Evolutionary conservation across 2,113 vertebrate genomes (phyloP), one percentile per base, ranked within the genome.

Genomic region (Reinhardtius hippoglossoides): DNA sequence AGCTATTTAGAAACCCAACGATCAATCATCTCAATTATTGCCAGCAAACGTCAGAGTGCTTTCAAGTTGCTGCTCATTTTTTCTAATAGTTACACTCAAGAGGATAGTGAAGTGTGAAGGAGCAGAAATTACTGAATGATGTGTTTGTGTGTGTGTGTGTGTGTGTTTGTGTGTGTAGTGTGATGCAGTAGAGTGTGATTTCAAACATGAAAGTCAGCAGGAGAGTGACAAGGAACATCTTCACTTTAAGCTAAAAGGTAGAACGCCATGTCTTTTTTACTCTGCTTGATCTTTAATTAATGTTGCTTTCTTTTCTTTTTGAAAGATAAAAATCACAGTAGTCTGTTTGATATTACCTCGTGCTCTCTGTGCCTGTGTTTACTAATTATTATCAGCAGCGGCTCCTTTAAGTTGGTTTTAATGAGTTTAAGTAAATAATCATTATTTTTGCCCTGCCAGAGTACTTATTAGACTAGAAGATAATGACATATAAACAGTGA

Each of bases 21-120:
- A 90, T 92, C 86, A 90, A 89, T 92, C 91, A 85, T 87, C 62
- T 86, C 87, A 86, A 88, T 89, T 90, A 83, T 83, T 82, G 85
- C 83, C 66, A 71, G 56, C 70, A 81, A 87, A 88, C 78, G 76
- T 89, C 80, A 84, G 87, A 87, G 88, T 35, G 5, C 73, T 23
- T 67, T 70, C 35, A 40, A 76, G 78, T 81, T 40, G 72, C 73
- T 67, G 87, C 80, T 90, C 80, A 84, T 89, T 91, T 88, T 75
- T 80, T 86, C 5, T 88, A 84, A 89, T 87, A 90, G 86, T 77
- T 80, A 88, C 84, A 81, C 78, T 85, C 78, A 74, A 81, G 76
- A 84, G 84, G 83, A 58, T 56, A 76, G 84, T 9, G 20, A 75
- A 80, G 76, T 16, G 69, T 75, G 78, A 82, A 84, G 44, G 60